Conservation (phyloP, 1,140 invertebrate species). For the Elymnias hypermnestra region DNA sequence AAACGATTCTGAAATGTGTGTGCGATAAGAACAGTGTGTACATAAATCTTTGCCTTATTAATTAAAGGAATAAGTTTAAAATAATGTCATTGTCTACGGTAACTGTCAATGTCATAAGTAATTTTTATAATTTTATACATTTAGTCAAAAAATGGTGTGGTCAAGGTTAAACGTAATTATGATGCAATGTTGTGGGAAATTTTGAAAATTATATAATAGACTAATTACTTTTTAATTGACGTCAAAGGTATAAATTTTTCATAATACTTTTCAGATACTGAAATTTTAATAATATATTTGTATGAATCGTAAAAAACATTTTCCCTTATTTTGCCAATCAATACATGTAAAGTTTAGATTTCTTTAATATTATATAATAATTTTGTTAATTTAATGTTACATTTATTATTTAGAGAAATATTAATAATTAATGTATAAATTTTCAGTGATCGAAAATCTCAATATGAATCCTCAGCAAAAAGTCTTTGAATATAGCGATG, state of each 20-base stretch:
- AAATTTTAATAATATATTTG: too few species aligned
- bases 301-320: conserved; percentile 3
- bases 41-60: too few species aligned
- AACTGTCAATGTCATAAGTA: neutral
- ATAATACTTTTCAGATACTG: too few species aligned
- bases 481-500: conserved; percentile 65
- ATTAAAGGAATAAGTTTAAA: too few species aligned
- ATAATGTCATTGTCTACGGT: neutral
- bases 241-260: conserved; percentile 16
- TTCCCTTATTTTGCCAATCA: conserved; percentile 3
- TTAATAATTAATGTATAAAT: neutral
- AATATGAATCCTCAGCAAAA: conserved; percentile 27
- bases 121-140: neutral
- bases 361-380: conserved; percentile 1
- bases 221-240: conserved; percentile 4
- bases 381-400: neutral
- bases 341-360: too few species aligned
- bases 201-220: conserved; percentile 40
- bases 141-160: conserved; percentile 12
- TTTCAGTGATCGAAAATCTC: conserved; percentile 19
- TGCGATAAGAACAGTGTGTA: too few species aligned
- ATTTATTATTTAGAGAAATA: neutral
- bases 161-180: conserved; percentile 23
- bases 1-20: too few species aligned
- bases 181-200: conserved; percentile 36